Evolutionary conservation across 2,888 invertebrate genomes (phyloP).

Genomic region (Callinectes sapidus): DNA sequence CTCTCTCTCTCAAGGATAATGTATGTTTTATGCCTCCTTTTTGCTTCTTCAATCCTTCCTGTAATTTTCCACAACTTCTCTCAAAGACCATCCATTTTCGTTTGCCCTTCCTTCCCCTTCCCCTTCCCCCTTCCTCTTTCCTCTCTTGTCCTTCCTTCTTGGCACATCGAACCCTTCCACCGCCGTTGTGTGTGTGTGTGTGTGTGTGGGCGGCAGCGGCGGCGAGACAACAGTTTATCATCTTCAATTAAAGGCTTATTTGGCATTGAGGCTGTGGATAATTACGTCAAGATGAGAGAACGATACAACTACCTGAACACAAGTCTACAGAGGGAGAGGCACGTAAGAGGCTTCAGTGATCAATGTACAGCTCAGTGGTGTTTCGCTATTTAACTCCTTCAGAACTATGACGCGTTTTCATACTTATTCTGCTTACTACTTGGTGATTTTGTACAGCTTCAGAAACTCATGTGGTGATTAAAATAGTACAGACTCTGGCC

Average conservation of each 20-base stretch:
- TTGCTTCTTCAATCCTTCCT: background rate
- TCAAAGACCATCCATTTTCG: background rate
- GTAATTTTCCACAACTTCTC: background rate
- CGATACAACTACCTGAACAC: background rate
- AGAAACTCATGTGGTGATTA: too few relatives aligned
- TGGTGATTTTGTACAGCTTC: too few relatives aligned
- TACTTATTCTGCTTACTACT: too few relatives aligned
- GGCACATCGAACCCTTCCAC: background rate
- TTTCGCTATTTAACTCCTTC: background rate
- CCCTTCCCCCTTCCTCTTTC: background rate
- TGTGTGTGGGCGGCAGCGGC: slow-evolving; percentile 44
- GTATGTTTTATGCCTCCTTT: background rate
- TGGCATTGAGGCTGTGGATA: background rate
- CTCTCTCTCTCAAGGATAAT: background rate
- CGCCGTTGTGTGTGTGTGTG: background rate
- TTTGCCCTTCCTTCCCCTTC: background rate
- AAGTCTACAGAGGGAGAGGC: background rate
- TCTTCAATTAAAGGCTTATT: background rate
- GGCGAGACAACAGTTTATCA: background rate
- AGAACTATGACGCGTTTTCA: too few relatives aligned
- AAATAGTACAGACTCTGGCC: too few relatives aligned
- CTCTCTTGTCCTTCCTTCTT: background rate
- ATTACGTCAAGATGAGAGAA: background rate
- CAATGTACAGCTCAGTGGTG: background rate
- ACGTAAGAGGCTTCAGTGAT: background rate